Conservation (phyloP, 2,113 vertebrate genomes). For the Rhynchomys soricoides region DNA sequence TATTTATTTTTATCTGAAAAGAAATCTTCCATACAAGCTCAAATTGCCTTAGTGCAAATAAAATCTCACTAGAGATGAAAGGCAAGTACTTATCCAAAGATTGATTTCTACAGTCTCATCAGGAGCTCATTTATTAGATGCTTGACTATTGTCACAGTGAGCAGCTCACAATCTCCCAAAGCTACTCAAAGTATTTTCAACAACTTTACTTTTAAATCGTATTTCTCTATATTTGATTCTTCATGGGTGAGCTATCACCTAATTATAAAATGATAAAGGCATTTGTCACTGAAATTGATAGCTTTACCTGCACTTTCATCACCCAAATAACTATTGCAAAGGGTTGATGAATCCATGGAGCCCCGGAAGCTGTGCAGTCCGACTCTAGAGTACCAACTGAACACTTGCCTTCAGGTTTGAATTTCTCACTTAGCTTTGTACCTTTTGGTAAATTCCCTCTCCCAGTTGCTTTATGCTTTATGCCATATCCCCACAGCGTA, state of each 20-base stretch:
- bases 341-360: neutral
- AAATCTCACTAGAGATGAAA: neutral
- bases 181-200: neutral
- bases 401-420: neutral
- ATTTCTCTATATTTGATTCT: neutral
- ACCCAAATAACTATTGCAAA: neutral
- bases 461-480: neutral
- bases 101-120: neutral
- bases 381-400: neutral
- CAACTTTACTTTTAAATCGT: neutral
- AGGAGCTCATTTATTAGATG: neutral
- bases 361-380: neutral
- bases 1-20: constrained; percentile 1
- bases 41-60: neutral
- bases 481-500: neutral
- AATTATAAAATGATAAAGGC: neutral
- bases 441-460: neutral
- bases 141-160: neutral
- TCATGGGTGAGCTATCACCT: neutral
- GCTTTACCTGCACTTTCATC: neutral
- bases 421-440: neutral
- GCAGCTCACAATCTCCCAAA: neutral
- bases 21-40: neutral
- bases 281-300: neutral
- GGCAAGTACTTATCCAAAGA: neutral